phyloP scores from a whole-genome alignment of 2,113 vertebrate species.

The Engraulis encrasicolus region DNA sequence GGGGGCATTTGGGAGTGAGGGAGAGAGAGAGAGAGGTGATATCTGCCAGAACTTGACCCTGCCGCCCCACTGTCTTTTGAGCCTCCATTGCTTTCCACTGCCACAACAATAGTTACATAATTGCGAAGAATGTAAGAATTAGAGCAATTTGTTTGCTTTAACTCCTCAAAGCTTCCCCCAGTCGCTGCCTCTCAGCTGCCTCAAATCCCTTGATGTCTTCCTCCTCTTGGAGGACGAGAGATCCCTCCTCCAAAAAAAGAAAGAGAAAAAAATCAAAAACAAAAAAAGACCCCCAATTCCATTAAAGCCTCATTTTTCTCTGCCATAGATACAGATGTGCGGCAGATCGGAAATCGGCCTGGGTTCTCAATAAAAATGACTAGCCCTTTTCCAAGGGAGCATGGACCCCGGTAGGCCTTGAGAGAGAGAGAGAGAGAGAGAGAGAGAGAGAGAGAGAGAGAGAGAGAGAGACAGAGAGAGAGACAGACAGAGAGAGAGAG shows the following conservation, averaged over 20 bases:
- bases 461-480: no score
- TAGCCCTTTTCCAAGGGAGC: neutral
- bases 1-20: neutral
- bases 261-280: no score
- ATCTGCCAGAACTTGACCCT: conserved; percentile 65
- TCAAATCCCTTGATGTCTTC: conserved; percentile 39
- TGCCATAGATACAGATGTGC: neutral
- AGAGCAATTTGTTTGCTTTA: conserved; percentile 55
- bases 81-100: conserved; percentile 56
- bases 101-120: conserved; percentile 60
- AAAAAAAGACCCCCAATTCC: neutral
- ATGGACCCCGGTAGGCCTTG: neutral
- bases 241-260: no score
- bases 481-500: no score
- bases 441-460: no score
- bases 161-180: conserved; percentile 45
- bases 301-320: neutral
- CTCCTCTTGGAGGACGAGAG: neutral
- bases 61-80: conserved; percentile 52
- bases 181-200: conserved; percentile 34
- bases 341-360: neutral
- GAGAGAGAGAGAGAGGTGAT: conserved; percentile 20
- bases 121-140: conserved; percentile 49
- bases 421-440: no score
- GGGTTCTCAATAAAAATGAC: neutral